Base-by-base conservation (phyloP, 2,797 vertebrate species). In the Tokudaia tokunoshimensis region DNA sequence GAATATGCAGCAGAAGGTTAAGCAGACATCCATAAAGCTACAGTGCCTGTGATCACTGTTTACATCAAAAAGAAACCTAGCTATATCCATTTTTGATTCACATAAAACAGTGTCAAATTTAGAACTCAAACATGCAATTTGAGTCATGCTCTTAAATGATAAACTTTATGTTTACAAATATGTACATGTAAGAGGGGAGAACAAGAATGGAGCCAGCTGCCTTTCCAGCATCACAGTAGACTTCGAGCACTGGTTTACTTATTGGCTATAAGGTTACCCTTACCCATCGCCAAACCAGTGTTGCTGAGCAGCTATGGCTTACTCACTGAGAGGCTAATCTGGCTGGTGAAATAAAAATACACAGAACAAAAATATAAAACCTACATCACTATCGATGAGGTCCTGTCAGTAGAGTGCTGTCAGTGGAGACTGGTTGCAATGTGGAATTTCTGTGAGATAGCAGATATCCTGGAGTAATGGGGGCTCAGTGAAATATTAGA, bases 111-210 rank as follows among this genome's bases (percentile, higher is more conserved):
- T 82, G 41, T 50, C 17, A 86, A 31, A 74, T 29, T 67, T 92
- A 90, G 91, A 50, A 24, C 47, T 81, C 92, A 63, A 20, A 52
- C 80, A 31, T 75, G 94, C 87, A 91, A 76, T 91, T 61, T 84
- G 59, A 22, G 67, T 89, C 78, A 47, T 91, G 63, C 55, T 95
- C 41, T 86, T 96, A 82, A 96, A 80, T 57, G 59, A 92, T 55
- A 84, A 37, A 29, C 88, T 65, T 72, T 82, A 74, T 74, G 6
- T 94, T 70, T 84, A 86, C 20, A 79, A 6, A 55, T 78, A 31
- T 26, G 14, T 89, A 34, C 29, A 37, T 79, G 34, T 91, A 31
- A 83, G 31, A 72, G 57, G 65, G 50, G 75, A 63, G 41, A 50
- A 24, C 80, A 82, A 67, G 44, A 92, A 11, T n/a, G 47, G 41